Evolutionary conservation across 2,888 invertebrate species (phyloP).

Genomic region (Drosophila robusta): DNA sequence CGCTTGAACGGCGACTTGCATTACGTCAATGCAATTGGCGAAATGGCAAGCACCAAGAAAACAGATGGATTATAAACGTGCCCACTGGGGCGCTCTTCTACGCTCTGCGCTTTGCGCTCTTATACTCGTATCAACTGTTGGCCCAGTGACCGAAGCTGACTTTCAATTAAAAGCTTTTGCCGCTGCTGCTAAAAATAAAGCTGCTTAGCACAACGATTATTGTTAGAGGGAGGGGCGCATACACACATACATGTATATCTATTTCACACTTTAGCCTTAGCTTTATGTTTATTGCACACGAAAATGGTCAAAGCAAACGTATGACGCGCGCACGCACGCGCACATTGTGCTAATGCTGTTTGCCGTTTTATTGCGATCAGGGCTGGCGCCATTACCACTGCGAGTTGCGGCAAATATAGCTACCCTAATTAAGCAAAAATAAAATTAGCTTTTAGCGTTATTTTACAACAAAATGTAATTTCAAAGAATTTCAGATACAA

Average conservation of each 20-base stretch:
- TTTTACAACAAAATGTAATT: slow-evolving; percentile 13
- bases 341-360: slow-evolving; percentile 32
- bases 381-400: slow-evolving; percentile 19
- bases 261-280: slow-evolving; percentile 30
- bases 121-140: slow-evolving; percentile 18
- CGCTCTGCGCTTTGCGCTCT: slow-evolving; percentile 3
- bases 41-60: slow-evolving; percentile 31
- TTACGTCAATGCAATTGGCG: slow-evolving; percentile 71
- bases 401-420: neutral
- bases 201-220: slow-evolving; percentile 12
- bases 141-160: slow-evolving; percentile 60
- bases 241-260: neutral
- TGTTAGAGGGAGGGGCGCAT: neutral
- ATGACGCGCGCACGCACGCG: slow-evolving; percentile 56
- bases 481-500: neutral
- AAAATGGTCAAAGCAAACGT: slow-evolving; percentile 58
- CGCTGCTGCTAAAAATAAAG: slow-evolving; percentile 18
- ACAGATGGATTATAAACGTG: slow-evolving; percentile 57
- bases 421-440: neutral
- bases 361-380: slow-evolving; percentile 14
- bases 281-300: slow-evolving; percentile 42
- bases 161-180: slow-evolving; percentile 33
- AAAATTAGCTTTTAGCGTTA: neutral
- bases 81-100: neutral
- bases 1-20: slow-evolving; percentile 45